Conservation (phyloP, 2,797 vertebrate species). For the Arctocebus calabarensis region DNA sequence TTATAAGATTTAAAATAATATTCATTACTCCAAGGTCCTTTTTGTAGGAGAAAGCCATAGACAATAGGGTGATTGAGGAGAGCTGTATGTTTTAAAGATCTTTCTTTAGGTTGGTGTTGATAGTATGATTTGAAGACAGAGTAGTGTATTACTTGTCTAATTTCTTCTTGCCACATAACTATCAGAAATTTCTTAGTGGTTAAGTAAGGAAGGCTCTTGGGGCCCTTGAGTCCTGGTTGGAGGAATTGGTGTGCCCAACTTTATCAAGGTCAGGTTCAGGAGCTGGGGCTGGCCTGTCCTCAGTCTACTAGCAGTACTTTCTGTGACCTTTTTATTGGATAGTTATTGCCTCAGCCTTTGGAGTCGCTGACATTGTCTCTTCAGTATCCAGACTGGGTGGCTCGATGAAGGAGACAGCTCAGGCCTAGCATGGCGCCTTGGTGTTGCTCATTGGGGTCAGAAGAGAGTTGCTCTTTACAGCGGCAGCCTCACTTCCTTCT, state of each 20-base stretch:
- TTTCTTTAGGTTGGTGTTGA: conserved; percentile 21
- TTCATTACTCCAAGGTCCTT: neutral
- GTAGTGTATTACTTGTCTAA: neutral
- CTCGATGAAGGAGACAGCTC: conserved; percentile 22
- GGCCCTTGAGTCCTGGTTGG: neutral
- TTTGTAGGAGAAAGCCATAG: neutral
- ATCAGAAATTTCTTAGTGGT: neutral
- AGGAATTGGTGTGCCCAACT: neutral
- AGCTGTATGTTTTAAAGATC: neutral
- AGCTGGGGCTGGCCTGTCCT: neutral
- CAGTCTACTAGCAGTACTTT: neutral
- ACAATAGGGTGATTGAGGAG: neutral
- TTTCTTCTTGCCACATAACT: conserved; percentile 7
- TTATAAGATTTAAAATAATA: conserved; percentile 56
- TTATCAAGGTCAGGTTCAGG: neutral
- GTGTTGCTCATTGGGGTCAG: neutral
- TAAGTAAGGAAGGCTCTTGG: neutral
- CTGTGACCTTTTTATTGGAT: conserved; percentile 38
- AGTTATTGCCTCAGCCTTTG: neutral
- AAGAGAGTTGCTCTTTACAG: conserved; percentile 19
- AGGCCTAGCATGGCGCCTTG: neutral
- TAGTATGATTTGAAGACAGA: conserved; percentile 36
- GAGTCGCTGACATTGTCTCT: neutral
- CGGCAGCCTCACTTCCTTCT: neutral
- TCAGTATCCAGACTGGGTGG: neutral